phyloP scores from a whole-genome alignment of 2,113 vertebrate species.

The Nesogale talazaci region DNA sequence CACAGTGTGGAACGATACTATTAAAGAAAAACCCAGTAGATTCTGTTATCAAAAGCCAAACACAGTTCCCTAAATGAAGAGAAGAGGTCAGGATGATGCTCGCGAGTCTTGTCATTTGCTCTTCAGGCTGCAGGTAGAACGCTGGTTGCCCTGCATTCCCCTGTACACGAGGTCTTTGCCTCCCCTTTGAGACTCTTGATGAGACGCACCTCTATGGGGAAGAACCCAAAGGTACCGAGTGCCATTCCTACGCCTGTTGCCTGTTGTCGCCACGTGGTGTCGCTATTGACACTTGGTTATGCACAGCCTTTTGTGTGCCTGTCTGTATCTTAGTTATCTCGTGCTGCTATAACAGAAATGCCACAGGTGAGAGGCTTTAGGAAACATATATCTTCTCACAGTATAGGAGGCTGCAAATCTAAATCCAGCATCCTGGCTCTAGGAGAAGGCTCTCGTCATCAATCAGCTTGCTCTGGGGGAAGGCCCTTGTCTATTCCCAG shows the following conservation, averaged over 20 bases:
- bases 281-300: conserved; percentile 7
- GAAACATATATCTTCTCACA: not conserved
- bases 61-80: too few species aligned
- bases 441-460: too few species aligned
- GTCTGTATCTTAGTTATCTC: not conserved
- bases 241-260: not conserved
- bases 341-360: not conserved
- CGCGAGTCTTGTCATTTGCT: conserved; percentile 40
- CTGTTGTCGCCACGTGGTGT: not conserved
- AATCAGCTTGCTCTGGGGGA: not conserved
- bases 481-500: not conserved
- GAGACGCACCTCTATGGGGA: not conserved
- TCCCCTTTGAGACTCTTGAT: not conserved
- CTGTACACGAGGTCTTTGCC: not conserved
- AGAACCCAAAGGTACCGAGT: not conserved
- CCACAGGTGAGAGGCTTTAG: not conserved
- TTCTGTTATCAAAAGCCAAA: not conserved
- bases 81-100: not conserved
- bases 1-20: conserved; percentile 11
- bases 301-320: not conserved
- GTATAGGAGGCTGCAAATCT: not conserved
- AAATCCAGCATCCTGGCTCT: not conserved
- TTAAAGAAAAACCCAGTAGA: not conserved
- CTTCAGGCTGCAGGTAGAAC: not conserved
- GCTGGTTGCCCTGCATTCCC: not conserved